Percentiles rank a stretch among this genome's conserved stretches.
Evolutionary conservation across 2,113 vertebrate genomes (phyloP).

Genomic region (Dipodomys spectabilis): DNA sequence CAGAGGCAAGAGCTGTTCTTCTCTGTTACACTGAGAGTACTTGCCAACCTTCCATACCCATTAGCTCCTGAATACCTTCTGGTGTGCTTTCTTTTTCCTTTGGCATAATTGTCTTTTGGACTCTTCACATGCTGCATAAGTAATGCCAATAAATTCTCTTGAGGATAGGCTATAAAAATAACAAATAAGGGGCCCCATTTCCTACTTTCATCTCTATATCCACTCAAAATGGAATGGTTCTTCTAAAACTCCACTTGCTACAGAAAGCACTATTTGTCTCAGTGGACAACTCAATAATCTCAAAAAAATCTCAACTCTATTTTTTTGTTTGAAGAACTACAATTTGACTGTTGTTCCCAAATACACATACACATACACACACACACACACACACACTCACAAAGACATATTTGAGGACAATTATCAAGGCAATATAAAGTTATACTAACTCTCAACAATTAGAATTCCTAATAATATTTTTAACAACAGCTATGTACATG

Average conservation of each 20-base stretch:
- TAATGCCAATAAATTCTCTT: slow-evolving; percentile 42
- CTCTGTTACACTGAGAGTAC: not conserved
- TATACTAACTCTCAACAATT: not conserved
- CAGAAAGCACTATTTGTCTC: not conserved
- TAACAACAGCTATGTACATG: not conserved
- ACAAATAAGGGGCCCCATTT: not conserved
- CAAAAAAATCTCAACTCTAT: not conserved
- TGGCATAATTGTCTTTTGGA: slow-evolving; percentile 45
- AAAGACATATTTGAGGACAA: slow-evolving; percentile 23
- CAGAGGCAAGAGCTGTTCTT: not conserved
- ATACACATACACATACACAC: not conserved
- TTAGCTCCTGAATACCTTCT: slow-evolving; percentile 3
- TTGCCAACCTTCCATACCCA: not conserved
- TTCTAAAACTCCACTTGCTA: not conserved
- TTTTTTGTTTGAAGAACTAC: slow-evolving; percentile 39
- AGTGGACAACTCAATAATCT: not conserved
- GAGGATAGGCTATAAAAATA: slow-evolving; percentile 19
- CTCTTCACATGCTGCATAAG: not conserved
- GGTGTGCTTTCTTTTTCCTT: not conserved
- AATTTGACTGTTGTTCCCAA: not conserved
- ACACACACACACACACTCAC: not conserved
- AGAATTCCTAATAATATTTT: slow-evolving; percentile 15
- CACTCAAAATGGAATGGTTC: not conserved
- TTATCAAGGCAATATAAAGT: not conserved
- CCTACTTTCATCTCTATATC: not conserved